phyloP scores from a whole-genome alignment of 2,888 invertebrate genomes.

The Rhyacophila evoluta region DNA sequence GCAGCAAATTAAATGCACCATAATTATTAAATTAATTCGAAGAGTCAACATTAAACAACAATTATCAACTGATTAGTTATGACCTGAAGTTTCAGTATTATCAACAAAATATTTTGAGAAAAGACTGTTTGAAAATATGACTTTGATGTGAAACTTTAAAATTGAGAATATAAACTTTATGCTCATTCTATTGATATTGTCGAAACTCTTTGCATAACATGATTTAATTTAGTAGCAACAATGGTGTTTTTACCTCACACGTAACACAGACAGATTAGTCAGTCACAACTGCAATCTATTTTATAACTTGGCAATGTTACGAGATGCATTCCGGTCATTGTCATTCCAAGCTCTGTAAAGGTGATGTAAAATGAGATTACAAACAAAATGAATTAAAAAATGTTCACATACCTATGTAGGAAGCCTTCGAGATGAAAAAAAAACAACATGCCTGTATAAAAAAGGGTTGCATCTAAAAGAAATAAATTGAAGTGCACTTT shows the following conservation, averaged over 20 bases:
- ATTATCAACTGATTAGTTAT: too few relatives aligned
- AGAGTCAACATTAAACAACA: too few relatives aligned
- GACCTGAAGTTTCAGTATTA: too few relatives aligned
- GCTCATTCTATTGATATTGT: too few relatives aligned
- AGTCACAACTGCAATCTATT: constrained; percentile 45
- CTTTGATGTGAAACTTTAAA: too few relatives aligned
- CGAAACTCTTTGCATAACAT: constrained; percentile 30
- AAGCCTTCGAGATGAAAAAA: constrained; percentile 42
- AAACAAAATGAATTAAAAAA: constrained; percentile 49
- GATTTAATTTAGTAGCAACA: constrained; percentile 45
- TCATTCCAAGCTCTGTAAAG: constrained; percentile 50
- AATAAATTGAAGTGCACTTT: constrained; percentile 33
- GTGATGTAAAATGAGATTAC: constrained; percentile 49
- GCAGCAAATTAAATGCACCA: too few relatives aligned
- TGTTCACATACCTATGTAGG: constrained; percentile 44
- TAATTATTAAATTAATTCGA: too few relatives aligned
- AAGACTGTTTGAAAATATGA: too few relatives aligned
- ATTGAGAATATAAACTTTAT: too few relatives aligned
- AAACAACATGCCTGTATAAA: constrained; percentile 35
- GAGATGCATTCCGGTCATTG: constrained; percentile 45
- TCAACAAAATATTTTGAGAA: too few relatives aligned
- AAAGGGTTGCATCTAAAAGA: constrained; percentile 28
- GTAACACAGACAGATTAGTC: constrained; percentile 30
- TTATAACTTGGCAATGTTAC: constrained; percentile 45
- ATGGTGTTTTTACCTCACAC: constrained; percentile 43